Conservation (phyloP, 2,888 invertebrate genomes). For the Sylvicola fuscatus region DNA sequence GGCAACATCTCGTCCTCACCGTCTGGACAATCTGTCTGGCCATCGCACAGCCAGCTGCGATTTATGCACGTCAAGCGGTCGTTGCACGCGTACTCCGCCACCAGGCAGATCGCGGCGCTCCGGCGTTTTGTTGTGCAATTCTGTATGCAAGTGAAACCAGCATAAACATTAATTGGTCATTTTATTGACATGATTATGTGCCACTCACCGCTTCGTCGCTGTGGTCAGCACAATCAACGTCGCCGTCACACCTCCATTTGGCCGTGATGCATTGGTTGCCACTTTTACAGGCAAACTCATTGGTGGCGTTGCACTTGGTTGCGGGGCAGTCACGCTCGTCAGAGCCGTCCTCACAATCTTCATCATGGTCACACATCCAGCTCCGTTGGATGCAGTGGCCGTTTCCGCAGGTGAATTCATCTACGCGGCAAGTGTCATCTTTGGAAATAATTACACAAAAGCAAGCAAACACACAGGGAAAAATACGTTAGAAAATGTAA, state of each 20-base stretch:
- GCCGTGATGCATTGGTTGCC: slow-evolving; percentile 57
- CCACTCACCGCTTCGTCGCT: slow-evolving; percentile 54
- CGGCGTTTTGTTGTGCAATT: too few species aligned
- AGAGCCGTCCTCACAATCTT: slow-evolving; percentile 69
- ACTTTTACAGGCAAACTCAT: slow-evolving; percentile 54
- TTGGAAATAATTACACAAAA: too few species aligned
- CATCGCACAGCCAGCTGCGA: slow-evolving; percentile 67
- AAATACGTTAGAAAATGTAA: too few species aligned
- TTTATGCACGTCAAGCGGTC: slow-evolving; percentile 66
- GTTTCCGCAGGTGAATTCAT: slow-evolving; percentile 83
- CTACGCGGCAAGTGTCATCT: slow-evolving; percentile 81
- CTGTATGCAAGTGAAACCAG: too few species aligned
- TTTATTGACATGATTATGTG: not conserved
- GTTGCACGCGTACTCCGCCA: slow-evolving; percentile 50
- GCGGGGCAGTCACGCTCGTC: slow-evolving; percentile 62
- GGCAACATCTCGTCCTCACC: slow-evolving; percentile 55
- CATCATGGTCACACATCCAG: slow-evolving; percentile 74
- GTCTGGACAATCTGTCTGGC: slow-evolving; percentile 62
- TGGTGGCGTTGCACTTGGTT: slow-evolving; percentile 42
- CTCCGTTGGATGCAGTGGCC: slow-evolving; percentile 70
- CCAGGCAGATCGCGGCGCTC: too few species aligned
- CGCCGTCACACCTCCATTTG: slow-evolving; percentile 75
- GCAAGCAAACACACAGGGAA: too few species aligned
- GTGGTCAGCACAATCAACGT: slow-evolving; percentile 63
- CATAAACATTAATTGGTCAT: too few species aligned